Base-by-base conservation (phyloP, 2,888 invertebrate species). In the Acleris emargana region DNA sequence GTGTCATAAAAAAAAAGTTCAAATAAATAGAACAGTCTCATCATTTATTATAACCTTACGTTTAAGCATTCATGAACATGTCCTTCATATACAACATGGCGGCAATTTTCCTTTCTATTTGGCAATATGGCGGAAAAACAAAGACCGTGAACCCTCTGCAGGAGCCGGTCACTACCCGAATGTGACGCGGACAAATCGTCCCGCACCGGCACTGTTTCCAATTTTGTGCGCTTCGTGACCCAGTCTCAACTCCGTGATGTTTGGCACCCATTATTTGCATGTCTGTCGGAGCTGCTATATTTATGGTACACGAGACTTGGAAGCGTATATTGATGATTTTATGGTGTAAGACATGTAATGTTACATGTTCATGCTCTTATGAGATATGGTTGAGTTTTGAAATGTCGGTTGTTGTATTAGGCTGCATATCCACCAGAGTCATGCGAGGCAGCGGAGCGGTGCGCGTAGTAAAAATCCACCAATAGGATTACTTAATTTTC, bases 251-350 rank as follows among this genome's bases (percentile, higher is more conserved):
- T 51, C 57, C 66, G 61, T 61, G 64, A 60, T 51, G 66, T 51
- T 66, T 57, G 61, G 55, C 42, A 45, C 11, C 61, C 66, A 66
- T 66, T 66, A 66, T 66, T 66, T 66, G 66, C 66, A 66, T 66
- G 66, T 61, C 61, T 57, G 61, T 64, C 42, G 64, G 28, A 60
- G 55, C 38, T 57, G 66, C 60, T 57, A 51, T 52, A 57, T 66
- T 66, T 66, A 66, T 66, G 55, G 54, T 60, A 60, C 64, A 64
- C 64, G 64, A 61, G 57, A 52, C 52, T n/a, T 42, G 57, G 66
- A 61, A 66, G 51, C 57, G 66, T 45, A 38, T 51, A 28, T 60
- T 20, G 60, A 51, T 55, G 60, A 66, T 57, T 51, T 51, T 66
- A 45, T 66, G 45, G 55, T 57, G 50, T 50, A 3, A 18, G n/a